Conservation (phyloP, 2,113 vertebrate species). For the Zosterops hypoxanthus region DNA sequence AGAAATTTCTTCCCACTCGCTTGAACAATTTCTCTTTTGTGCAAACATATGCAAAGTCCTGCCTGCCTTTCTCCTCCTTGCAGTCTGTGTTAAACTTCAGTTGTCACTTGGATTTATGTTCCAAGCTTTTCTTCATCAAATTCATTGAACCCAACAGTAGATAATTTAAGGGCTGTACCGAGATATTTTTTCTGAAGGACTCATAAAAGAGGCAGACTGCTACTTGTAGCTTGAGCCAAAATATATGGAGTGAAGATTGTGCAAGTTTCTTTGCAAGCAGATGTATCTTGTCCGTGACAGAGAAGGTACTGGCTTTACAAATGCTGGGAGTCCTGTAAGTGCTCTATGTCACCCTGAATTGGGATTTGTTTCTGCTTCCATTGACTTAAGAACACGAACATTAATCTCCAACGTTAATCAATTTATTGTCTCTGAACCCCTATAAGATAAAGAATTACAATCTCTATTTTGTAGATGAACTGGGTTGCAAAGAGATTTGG, state of each 20-base stretch:
- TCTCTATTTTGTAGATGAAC: neutral
- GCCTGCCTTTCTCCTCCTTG: neutral
- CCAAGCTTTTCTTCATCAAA: conserved; percentile 11
- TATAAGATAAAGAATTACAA: neutral
- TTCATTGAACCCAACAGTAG: neutral
- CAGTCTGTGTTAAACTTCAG: neutral
- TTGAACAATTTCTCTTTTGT: conserved; percentile 3
- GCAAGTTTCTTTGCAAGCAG: neutral
- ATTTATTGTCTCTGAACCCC: neutral
- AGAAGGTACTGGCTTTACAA: neutral
- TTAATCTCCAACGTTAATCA: neutral
- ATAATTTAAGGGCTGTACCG: neutral
- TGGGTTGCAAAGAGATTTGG: neutral
- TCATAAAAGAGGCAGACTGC: conserved; percentile 4
- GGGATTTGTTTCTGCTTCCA: conserved; percentile 35
- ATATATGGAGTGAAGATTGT: neutral
- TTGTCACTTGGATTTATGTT: neutral
- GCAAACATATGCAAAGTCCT: neutral
- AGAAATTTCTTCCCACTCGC: neutral
- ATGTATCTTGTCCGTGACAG: neutral
- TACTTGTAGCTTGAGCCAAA: conserved; percentile 5
- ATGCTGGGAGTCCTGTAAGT: neutral
- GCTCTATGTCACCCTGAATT: neutral
- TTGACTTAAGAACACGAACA: neutral
- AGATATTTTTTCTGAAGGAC: neutral